Evolutionary conservation across 2,888 invertebrate genomes (phyloP), one percentile per base, ranked within the genome.

Genomic region (Sarcophaga carnaria): DNA sequence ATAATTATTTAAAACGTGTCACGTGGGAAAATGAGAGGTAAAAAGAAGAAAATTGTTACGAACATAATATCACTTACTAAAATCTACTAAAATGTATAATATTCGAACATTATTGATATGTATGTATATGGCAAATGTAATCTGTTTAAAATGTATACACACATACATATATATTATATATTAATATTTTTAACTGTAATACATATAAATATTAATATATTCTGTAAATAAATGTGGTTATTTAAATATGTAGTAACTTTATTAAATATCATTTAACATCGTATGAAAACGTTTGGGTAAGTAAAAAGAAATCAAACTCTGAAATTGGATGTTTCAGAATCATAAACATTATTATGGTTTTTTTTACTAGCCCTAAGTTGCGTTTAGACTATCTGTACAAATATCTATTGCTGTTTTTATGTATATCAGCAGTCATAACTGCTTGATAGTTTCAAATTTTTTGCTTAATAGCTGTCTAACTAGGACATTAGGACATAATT

Each of bases 201-300:
- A 59, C 25, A 75, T 66, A 76, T n/a, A 27, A 47, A 54, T 54
- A 54, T 14, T 12, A 25, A 71, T 76, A 82, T 71, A 82, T 71
- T 54, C 76, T 82, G 82, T 82, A 82, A 82, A 82, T 82, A 82
- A 82, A 82, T 82, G 71, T 82, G 71, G 45, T 82, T 77, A 71
- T 20, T 71, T 8, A 62, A 81, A 75, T 54, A 14, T 54, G 14
- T 4, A 54, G 10, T 17, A 54, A 54, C 2, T 12, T 17, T 54
- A 54, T 17, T 14, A 54, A 54, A 49, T 49, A 49, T 49, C 14
- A 1, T 49, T 27, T 5, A 27, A 27, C 27, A 27, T 27, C 37
- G 8, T 37, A 37, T 37, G 37, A 8, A 8, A 37, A 37, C 37
- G 37, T 8, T 37, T 10, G 37, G 37, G 37, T 37, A 37, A 37